Conservation (phyloP, 2,888 invertebrate species). For the Marronus borbonicus region DNA sequence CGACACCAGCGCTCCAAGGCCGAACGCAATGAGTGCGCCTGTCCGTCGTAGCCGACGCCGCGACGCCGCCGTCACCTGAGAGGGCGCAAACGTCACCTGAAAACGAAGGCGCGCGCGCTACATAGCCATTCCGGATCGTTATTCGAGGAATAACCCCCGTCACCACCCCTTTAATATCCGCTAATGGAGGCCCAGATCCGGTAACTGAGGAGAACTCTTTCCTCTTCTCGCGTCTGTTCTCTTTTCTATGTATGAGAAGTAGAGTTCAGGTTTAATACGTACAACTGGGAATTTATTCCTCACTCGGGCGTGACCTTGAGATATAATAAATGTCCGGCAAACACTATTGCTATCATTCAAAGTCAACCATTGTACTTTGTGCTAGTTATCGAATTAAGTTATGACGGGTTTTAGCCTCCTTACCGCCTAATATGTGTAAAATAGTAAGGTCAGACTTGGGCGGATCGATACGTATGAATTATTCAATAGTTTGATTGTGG, state of each 20-base stretch:
- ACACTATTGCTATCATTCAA: constrained; percentile 10
- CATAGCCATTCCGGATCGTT: constrained; percentile 69
- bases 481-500: constrained; percentile 69
- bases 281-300: constrained; percentile 35
- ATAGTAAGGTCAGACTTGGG: constrained; percentile 70
- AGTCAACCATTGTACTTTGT: constrained; percentile 12
- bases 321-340: constrained; percentile 52
- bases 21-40: constrained; percentile 60
- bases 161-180: constrained; percentile 68
- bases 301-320: constrained; percentile 60
- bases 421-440: constrained; percentile 70
- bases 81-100: constrained; percentile 56
- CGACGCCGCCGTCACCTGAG: constrained; percentile 61
- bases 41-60: constrained; percentile 56
- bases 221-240: constrained; percentile 37
- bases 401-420: constrained; percentile 43
- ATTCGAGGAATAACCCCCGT: constrained; percentile 69
- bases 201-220: constrained; percentile 48
- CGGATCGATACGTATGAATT: constrained; percentile 71
- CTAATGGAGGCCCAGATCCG: constrained; percentile 65
- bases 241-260: constrained; percentile 36
- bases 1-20: constrained; percentile 63
- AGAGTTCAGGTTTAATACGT: constrained; percentile 45
- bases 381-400: constrained; percentile 18
- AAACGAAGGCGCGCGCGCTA: constrained; percentile 60